Evolutionary conservation across 2,888 invertebrate species (phyloP).

Genomic region (Scaptomyza parva): DNA sequence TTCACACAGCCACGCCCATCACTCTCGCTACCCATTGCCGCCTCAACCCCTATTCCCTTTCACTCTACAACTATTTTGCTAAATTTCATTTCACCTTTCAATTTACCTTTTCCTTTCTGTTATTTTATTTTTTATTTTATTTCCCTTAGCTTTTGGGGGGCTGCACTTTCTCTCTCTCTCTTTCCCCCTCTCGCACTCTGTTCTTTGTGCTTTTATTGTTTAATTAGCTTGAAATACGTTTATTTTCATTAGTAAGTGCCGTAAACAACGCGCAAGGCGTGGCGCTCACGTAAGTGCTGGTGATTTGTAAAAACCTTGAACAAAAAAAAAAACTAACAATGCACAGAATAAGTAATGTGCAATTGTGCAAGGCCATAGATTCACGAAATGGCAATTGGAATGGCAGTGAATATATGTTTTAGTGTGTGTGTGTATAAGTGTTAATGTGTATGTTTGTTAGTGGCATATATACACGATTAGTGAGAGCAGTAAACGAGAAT

Average conservation of each 20-base stretch:
- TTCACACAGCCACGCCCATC: conserved; percentile 45
- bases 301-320: conserved; percentile 72
- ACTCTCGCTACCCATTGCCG: conserved; percentile 1
- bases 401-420: neutral
- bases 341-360: conserved; percentile 34
- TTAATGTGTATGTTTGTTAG: conserved; percentile 17
- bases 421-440: conserved; percentile 10
- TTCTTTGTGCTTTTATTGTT: conserved; percentile 70
- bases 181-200: conserved; percentile 18
- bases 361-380: conserved; percentile 49
- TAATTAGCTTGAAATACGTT: conserved; percentile 80
- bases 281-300: conserved; percentile 46
- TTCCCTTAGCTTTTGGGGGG: conserved; percentile 56
- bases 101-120: conserved; percentile 50
- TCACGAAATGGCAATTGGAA: conserved; percentile 34
- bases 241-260: conserved; percentile 76
- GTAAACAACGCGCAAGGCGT: conserved; percentile 69
- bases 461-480: conserved; percentile 40
- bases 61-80: conserved; percentile 46
- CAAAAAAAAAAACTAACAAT: conserved; percentile 7
- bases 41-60: no score
- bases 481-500: conserved; percentile 17
- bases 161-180: conserved; percentile 29
- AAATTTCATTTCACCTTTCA: conserved; percentile 60
- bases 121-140: conserved; percentile 28